Conservation (phyloP, 2,888 invertebrate species). For the Hypselothyrea guttata region DNA sequence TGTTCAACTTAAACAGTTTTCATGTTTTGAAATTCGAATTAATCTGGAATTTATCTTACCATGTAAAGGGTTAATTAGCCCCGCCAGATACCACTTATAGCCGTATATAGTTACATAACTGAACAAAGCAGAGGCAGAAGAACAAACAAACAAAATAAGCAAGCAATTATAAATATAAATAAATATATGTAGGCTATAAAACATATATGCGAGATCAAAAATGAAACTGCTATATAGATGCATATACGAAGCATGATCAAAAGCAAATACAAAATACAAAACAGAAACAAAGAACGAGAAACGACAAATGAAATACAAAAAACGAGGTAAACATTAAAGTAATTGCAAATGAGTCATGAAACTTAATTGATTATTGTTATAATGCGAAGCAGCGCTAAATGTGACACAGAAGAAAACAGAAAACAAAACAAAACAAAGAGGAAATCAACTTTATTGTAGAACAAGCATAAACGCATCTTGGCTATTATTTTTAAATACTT, state of each 20-base stretch:
- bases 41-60: no score
- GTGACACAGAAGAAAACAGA: slow-evolving; percentile 19
- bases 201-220: slow-evolving; percentile 31
- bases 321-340: slow-evolving; percentile 43
- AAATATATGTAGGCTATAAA: slow-evolving; percentile 38
- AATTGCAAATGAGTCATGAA: slow-evolving; percentile 63
- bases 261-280: slow-evolving; percentile 22
- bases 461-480: slow-evolving; percentile 15
- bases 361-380: slow-evolving; percentile 78
- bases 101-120: slow-evolving; percentile 11
- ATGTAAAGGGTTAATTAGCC: no score
- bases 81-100: slow-evolving; percentile 2
- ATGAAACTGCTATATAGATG: slow-evolving; percentile 35
- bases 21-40: no score
- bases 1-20: no score
- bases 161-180: slow-evolving; percentile 23
- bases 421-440: slow-evolving; percentile 32
- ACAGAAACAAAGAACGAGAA: no score
- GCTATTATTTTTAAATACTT: slow-evolving; percentile 4
- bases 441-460: slow-evolving; percentile 30
- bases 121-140: slow-evolving; percentile 1
- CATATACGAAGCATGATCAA: slow-evolving; percentile 1
- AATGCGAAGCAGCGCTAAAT: slow-evolving; percentile 73
- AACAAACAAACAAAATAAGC: slow-evolving; percentile 24
- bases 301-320: slow-evolving; percentile 34